Evolutionary conservation across 2,113 vertebrate species (phyloP).

Genomic region (Dipodomys ordii): DNA sequence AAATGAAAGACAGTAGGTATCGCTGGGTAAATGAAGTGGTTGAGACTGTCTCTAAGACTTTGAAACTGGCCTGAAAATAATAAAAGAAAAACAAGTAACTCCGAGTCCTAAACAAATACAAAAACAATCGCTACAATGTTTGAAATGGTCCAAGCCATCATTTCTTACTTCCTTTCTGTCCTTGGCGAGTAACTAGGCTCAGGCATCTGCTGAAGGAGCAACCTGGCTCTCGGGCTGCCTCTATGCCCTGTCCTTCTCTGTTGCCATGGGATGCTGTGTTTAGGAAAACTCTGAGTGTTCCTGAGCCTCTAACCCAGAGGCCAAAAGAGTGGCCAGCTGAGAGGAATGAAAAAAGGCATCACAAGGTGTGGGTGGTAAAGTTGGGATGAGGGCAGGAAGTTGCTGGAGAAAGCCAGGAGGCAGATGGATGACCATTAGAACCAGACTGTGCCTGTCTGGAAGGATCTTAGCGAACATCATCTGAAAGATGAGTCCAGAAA

Average conservation of each 20-base stretch:
- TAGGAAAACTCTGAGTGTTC: neutral
- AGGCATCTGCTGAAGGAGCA: neutral
- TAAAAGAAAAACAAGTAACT: conserved; percentile 39
- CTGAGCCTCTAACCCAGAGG: neutral
- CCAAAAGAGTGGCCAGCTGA: neutral
- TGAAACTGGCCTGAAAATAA: conserved; percentile 22
- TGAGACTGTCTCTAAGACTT: conserved; percentile 4
- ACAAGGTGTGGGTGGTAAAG: neutral
- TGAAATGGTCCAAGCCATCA: neutral
- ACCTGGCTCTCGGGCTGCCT: neutral
- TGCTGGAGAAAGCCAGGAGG: neutral
- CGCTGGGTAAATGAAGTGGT: neutral
- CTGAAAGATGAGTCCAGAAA: neutral
- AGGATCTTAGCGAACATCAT: neutral
- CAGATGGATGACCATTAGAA: neutral
- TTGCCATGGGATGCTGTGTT: neutral
- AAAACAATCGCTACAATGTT: neutral
- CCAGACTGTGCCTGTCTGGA: neutral
- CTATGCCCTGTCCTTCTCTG: neutral
- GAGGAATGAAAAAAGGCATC: neutral
- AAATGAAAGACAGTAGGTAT: neutral
- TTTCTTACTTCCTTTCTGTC: neutral
- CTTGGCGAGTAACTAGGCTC: neutral
- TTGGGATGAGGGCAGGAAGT: neutral
- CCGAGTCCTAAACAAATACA: neutral